These are phyloP conservation scores for Rhopalosiphum padi DNA, from an alignment of 1,140 invertebrate species.

Conservation along the genomic window DNA sequence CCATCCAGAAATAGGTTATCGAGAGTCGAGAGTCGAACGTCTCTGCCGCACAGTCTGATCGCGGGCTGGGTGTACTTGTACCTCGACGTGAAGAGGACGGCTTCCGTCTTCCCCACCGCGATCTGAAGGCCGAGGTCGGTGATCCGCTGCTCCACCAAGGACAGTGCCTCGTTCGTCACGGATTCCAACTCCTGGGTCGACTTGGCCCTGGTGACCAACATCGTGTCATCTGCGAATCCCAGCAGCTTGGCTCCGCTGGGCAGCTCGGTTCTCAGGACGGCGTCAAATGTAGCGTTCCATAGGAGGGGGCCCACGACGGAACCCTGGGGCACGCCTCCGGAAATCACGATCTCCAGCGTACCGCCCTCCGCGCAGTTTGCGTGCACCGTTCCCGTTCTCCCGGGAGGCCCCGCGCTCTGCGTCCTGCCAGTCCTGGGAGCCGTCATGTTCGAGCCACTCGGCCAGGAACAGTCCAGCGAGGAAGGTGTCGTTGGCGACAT, in stretches of 20 bases:
- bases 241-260: not conserved
- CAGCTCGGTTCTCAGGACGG: not conserved
- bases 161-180: not conserved
- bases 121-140: not conserved
- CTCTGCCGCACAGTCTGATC: not conserved
- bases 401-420: no score
- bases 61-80: not conserved
- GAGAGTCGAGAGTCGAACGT: no score
- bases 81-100: not conserved
- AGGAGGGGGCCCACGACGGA: conserved; percentile 17
- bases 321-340: conserved; percentile 25
- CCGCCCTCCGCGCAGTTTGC: not conserved
- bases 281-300: conserved; percentile 25
- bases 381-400: no score
- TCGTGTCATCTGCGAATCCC: not conserved
- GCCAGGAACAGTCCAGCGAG: no score
- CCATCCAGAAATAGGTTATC: no score
- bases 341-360: not conserved
- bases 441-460: no score
- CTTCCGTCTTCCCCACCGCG: not conserved
- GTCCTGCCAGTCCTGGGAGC: no score
- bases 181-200: not conserved
- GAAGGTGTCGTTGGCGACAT: no score
- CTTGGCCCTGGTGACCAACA: not conserved
- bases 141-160: not conserved